Percentiles rank a stretch among this genome's conserved stretches.
Conservation (phyloP, 1,140 invertebrate species). For the Trichonephila clavata region DNA sequence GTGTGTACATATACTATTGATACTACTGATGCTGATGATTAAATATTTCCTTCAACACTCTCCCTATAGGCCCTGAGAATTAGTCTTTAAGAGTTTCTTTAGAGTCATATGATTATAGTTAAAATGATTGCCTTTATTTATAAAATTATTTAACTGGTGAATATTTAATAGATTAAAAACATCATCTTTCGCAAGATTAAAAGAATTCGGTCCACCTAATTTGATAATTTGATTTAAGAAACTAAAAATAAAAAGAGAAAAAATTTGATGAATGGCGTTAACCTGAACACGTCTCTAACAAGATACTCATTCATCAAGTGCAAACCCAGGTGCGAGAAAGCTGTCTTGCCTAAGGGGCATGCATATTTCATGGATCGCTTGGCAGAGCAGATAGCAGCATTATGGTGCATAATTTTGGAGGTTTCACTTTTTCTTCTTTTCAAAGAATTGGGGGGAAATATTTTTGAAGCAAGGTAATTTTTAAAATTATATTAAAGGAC, state of each 20-base stretch:
- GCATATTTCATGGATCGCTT: background rate
- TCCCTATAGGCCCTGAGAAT: too few relatives aligned
- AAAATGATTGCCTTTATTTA: background rate
- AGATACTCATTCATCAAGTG: slow-evolving; percentile 17
- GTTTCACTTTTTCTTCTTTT: too few relatives aligned
- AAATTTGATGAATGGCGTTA: background rate
- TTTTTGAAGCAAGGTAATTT: too few relatives aligned
- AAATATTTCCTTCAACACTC: too few relatives aligned
- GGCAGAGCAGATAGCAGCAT: background rate
- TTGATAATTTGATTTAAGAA: slow-evolving; percentile 5
- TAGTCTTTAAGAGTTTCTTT: background rate
- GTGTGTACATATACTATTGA: too few relatives aligned
- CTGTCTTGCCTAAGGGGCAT: slow-evolving; percentile 2
- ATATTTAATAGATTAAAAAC: background rate
- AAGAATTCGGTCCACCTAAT: slow-evolving; percentile 26
- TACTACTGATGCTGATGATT: too few relatives aligned
- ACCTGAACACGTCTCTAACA: background rate
- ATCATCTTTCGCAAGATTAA: background rate
- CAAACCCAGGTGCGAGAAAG: background rate
- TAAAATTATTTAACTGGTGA: background rate
- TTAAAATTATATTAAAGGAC: too few relatives aligned
- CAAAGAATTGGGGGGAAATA: too few relatives aligned
- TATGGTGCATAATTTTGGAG: background rate
- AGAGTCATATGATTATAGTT: background rate
- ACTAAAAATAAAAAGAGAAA: background rate